A percentile compares a stretch with the other conserved stretches of the same genome.
Evolutionary conservation across 2,888 invertebrate species (phyloP).

Genomic region (Spilarctia lutea): DNA sequence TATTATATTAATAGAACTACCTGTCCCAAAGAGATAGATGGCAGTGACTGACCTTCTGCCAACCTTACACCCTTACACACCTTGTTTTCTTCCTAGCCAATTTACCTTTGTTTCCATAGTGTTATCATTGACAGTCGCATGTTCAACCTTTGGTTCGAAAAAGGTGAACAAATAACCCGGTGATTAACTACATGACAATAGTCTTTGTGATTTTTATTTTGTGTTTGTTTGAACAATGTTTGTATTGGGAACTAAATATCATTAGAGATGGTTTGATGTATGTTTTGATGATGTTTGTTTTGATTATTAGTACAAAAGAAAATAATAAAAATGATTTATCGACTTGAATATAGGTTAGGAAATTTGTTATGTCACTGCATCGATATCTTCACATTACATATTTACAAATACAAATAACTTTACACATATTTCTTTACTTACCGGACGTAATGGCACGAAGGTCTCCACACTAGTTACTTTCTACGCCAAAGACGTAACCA

Average conservation of each 20-base stretch:
- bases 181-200: conserved; percentile 34
- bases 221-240: neutral
- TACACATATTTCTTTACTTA: too few relatives aligned
- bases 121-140: conserved; percentile 49
- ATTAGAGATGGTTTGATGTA: neutral
- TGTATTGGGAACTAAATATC: neutral
- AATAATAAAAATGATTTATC: neutral
- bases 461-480: neutral
- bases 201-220: conserved; percentile 32
- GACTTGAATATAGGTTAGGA: neutral
- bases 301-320: neutral
- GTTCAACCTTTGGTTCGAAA: conserved; percentile 32
- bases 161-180: conserved; percentile 33
- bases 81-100: conserved; percentile 45
- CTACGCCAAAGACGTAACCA: neutral
- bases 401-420: neutral
- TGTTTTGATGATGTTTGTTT: neutral
- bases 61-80: conserved; percentile 42
- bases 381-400: neutral
- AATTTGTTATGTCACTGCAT: neutral
- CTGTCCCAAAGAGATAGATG: conserved; percentile 59
- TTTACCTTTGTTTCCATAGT: conserved; percentile 48
- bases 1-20: conserved; percentile 65
- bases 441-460: neutral
- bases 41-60: conserved; percentile 47